Evolutionary conservation across 2,113 vertebrate genomes (phyloP), one percentile per base, ranked within the genome.

Genomic region (Calidris pygmaea): DNA sequence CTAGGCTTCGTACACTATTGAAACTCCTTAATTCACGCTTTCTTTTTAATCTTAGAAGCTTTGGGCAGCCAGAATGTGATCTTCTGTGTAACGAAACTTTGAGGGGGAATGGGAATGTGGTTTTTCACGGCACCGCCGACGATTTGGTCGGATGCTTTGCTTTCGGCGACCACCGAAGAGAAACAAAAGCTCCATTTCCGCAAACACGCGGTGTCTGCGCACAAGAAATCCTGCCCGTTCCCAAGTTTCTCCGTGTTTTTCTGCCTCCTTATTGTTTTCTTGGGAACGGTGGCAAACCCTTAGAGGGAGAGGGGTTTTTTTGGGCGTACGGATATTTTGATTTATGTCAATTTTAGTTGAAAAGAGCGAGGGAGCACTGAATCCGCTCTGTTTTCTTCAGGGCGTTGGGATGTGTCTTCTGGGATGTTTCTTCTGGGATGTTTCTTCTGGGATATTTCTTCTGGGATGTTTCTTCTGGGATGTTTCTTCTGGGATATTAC

Each of bases 211-310:
- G 47, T 34, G 6, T 26, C 66, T 41, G 10, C 35, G 4, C 45
- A 6, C n/a, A 19, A 30, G 30, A n/a, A 35, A 3, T 22, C 45
- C 32, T 30, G 15, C 41, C 59, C 0, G 0, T 71, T 76, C 41
- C 59, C 22, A 1, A 10, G 39, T 50, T 68, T 37, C 60, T 37
- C 58, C 24, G 5, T 53, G 6, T 11, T 79, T 80, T 68, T 34
- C 26, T 93, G 17, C 45, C 53, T 10, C 27, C 52, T 71, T 45
- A 4, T 21, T 32, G 27, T 55, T 71, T 66, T 56, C 52, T 50
- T 80, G 62, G 47, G 39, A 19, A 39, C 26, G 41, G 55, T 67
- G 59, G 22, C 47, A 72, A 52, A 56, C 12, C 22, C 18, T 23
- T 24, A 11, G 26, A 47, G 34, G 22, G 39, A 23, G 37, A n/a